phyloP scores from a whole-genome alignment of 2,113 vertebrate genomes.

The Phaetusa simplex region DNA sequence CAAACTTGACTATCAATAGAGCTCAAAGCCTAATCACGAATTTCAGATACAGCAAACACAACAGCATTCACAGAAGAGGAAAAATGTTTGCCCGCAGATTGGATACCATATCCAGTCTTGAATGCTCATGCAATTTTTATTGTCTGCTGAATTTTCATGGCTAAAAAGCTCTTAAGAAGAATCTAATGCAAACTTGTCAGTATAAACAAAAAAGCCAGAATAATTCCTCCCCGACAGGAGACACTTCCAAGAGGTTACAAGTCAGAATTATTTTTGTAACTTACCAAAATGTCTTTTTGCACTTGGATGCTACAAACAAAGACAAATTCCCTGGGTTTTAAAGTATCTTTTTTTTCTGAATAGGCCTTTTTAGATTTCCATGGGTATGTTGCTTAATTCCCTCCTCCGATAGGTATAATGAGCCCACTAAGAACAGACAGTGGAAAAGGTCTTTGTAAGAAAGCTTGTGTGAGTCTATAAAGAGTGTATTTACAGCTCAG shows the following conservation, averaged over 20 bases:
- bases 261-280: neutral
- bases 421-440: neutral
- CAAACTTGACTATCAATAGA: neutral
- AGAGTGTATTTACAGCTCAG: neutral
- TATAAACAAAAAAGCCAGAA: neutral
- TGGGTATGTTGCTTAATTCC: neutral
- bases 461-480: neutral
- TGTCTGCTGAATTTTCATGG: neutral
- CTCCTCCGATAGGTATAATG: neutral
- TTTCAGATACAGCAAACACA: neutral
- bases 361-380: neutral
- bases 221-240: neutral
- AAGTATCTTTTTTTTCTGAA: neutral
- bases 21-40: neutral
- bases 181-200: neutral
- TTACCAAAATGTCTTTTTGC: neutral
- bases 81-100: neutral
- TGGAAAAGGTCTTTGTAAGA: neutral
- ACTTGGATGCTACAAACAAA: neutral
- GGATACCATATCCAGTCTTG: accelerated
- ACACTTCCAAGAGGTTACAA: neutral
- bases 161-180: neutral
- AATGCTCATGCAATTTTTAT: neutral
- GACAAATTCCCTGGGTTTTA: neutral
- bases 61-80: neutral